Evolutionary conservation across 2,113 vertebrate genomes (phyloP), one percentile per base, ranked within the genome.

Genomic region (Lichenostomus cassidix): DNA sequence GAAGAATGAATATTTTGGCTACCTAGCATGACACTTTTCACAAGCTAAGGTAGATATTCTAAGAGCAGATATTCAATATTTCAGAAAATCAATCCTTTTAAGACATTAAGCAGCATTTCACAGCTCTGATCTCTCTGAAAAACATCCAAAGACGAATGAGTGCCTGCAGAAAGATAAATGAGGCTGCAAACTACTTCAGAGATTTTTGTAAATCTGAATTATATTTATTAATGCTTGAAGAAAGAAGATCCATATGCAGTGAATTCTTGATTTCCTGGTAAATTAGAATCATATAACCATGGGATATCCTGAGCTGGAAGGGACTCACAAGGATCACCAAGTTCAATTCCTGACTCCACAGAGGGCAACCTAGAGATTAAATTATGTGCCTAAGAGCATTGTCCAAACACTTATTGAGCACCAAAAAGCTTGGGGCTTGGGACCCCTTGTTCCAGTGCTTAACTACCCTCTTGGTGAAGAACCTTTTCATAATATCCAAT

Each of bases 101-200:
- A 88, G 49, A 71, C 20, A 69, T 65, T 79, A 76, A 67, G 24
- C 35, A 79, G 27, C 67, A 77, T 58, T 60, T 59, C 56, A 70
- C 25, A 69, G 41, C 35, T 76, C 47, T 63, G 24, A 35, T 53
- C 5, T 42, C 46, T 64, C 81, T 76, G 75, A 29, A 86, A 91
- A 89, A 86, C 31, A 74, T 81, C 33, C 69, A 58, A 88, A 87
- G 67, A 79, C 64, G 53, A 94, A 81, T 83, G 56, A 13, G 18
- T 83, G 21, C 25, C 56, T 92, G 69, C 31, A 91, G 60, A 69
- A 92, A 83, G 79, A 92, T 41, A 87, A 87, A 97, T 10, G 73
- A 89, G n/a, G 23, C 39, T 84, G 55, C 17, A 95, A 89, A 92
- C 60, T 0, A 67, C 85, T 93, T 69, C 83, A 74, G 60, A 88